Evolutionary conservation across 2,888 invertebrate species (phyloP), one percentile per base, ranked within the genome.

Genomic region (Pseudococcus longispinus): DNA sequence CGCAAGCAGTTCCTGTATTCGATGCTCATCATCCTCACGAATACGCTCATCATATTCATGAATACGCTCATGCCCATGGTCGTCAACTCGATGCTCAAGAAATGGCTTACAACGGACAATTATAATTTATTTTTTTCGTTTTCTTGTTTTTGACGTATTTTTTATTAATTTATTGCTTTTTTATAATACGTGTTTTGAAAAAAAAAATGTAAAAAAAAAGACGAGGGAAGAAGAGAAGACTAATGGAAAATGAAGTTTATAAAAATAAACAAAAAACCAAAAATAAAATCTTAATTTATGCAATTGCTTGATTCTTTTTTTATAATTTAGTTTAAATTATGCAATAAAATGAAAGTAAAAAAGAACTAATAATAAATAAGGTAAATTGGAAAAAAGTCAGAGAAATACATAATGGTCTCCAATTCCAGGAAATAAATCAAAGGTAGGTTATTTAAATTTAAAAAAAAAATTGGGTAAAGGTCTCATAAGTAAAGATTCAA

Each of bases 11-110:
- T 74, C 88, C 88, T 88, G 88, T 88, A 70, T 88, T 87, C 13
- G 87, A 88, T 51, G 88, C 88, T n/a, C 88, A 88, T 74, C 91
- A 91, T 32, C 92, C 92, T 86, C 89, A 89, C 87, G 88, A 87
- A 70, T 74, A 83, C 51, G 29, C 44, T 46, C 46, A 77, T 15
- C 87, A 77, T 37, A 13, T 82, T 18, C 80, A 77, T 23, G 46
- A 74, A 9, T 44, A 80, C 29, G 70, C 87, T 29, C 83, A 87
- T 23, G 87, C 70, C 32, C 86, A 86, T 15, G 86, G 80, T 15
- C 86, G 86, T 55, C 86, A 86, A 51, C 20, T 86, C 3, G 55
- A 46, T 20, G 86, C 86, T 55, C 86, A 86, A 86, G 80, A 86
- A 80, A 80, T 86, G 86, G 86, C 86, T n/a, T 86, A 86, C 20